These are phyloP conservation scores for Lanistes nyassanus DNA, from an alignment of 1,140 invertebrate species.

Conservation along the genomic window DNA sequence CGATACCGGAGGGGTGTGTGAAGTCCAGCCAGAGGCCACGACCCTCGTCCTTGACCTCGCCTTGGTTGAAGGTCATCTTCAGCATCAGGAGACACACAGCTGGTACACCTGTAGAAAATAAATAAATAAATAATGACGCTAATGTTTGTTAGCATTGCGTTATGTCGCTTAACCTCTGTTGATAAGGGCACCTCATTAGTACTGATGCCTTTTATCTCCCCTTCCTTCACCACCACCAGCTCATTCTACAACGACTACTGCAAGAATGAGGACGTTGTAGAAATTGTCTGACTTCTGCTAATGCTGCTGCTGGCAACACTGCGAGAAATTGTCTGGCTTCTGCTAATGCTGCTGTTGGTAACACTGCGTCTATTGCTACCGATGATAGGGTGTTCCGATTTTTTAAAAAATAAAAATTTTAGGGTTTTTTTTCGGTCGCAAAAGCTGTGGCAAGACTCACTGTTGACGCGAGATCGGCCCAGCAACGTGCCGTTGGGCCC, in stretches of 20 bases:
- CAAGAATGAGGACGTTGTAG: no score
- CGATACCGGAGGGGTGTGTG: constrained; percentile 8
- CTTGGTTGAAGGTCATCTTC: constrained; percentile 33
- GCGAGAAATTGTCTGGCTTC: no score
- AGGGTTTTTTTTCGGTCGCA: no score
- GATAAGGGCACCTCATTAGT: neutral
- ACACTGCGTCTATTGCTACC: no score
- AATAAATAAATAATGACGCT: neutral
- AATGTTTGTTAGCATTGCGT: neutral
- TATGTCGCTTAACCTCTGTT: neutral
- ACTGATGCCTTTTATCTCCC: neutral
- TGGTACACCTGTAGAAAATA: constrained; percentile 22
- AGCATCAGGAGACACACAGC: constrained; percentile 37
- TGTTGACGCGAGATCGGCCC: constrained; percentile 7
- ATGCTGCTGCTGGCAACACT: no score
- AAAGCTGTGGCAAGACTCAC: constrained; percentile 14
- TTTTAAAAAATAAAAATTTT: no score
- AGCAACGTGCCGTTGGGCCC: constrained; percentile 29
- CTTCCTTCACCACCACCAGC: neutral
- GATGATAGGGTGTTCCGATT: no score
- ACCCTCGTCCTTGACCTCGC: constrained; percentile 30
- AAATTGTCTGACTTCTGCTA: no score
- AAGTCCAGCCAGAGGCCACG: constrained; percentile 33
- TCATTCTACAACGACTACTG: no score
- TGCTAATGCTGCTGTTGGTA: no score